phyloP scores from a whole-genome alignment of 2,113 vertebrate species.

The Pimephales promelas region DNA sequence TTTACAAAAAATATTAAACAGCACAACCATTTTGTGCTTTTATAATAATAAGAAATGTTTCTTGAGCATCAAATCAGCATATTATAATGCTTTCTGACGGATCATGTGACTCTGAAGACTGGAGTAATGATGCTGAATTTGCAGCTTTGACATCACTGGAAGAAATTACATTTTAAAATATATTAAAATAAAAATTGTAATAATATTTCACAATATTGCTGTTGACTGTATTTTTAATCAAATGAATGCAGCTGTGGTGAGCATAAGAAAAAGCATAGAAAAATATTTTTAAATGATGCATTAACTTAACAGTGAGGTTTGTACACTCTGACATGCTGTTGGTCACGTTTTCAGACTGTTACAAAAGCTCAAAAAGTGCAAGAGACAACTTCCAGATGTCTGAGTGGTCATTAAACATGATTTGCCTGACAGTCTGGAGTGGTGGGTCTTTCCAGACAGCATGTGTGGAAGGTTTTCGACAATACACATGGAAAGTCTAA shows the following conservation, averaged over 20 bases:
- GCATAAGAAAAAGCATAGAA: neutral
- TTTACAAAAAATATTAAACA: neutral
- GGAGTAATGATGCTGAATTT: neutral
- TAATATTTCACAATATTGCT: neutral
- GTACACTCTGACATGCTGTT: neutral
- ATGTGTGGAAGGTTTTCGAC: conserved; percentile 15
- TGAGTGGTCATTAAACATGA: conserved; percentile 32
- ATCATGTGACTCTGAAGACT: neutral
- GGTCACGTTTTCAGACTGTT: conserved; percentile 44
- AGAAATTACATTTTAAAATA: neutral
- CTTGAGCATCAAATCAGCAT: neutral
- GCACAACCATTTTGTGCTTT: neutral
- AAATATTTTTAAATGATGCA: neutral
- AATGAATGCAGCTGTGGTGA: neutral
- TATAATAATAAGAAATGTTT: too few species aligned
- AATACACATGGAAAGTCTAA: neutral
- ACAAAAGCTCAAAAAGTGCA: conserved; percentile 43
- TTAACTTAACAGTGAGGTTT: neutral
- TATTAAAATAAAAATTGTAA: neutral
- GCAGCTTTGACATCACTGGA: neutral
- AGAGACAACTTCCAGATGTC: conserved; percentile 40
- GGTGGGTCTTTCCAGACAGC: conserved; percentile 35
- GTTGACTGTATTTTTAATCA: neutral
- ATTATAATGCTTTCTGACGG: neutral
- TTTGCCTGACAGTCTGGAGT: conserved; percentile 26